Evolutionary conservation across 2,888 invertebrate species (phyloP).

Genomic region (Agonopterix heracliana): DNA sequence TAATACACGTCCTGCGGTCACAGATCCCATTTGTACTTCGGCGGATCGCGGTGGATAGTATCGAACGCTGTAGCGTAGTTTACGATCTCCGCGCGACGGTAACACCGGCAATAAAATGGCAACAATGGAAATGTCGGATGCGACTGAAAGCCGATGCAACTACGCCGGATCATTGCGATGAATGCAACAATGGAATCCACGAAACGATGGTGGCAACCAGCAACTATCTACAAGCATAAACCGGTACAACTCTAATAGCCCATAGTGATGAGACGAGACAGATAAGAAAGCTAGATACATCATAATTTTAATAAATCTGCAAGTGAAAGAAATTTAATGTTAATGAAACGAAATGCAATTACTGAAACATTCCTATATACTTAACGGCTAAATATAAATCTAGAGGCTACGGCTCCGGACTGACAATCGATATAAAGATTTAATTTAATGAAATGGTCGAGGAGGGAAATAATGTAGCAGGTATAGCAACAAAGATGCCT

Average conservation of each 20-base stretch:
- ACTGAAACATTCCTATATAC: slow-evolving; percentile 22
- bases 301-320: slow-evolving; percentile 19
- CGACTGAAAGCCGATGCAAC: slow-evolving; percentile 66
- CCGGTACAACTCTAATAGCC: slow-evolving; percentile 42
- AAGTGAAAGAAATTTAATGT: slow-evolving; percentile 20
- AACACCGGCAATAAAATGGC: slow-evolving; percentile 73
- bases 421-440: slow-evolving; percentile 20
- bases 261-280: slow-evolving; percentile 24
- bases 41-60: slow-evolving; percentile 57
- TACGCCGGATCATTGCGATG: slow-evolving; percentile 66
- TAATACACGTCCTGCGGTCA: slow-evolving; percentile 65
- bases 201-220: slow-evolving; percentile 66
- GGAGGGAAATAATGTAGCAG: slow-evolving; percentile 17
- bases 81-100: slow-evolving; percentile 68
- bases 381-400: slow-evolving; percentile 13
- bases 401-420: slow-evolving; percentile 11
- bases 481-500: slow-evolving; percentile 18
- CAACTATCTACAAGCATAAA: slow-evolving; percentile 64
- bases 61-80: slow-evolving; percentile 65
- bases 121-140: slow-evolving; percentile 73
- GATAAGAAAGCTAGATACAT: background rate
- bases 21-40: slow-evolving; percentile 57
- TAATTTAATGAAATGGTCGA: slow-evolving; percentile 19
- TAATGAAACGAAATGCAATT: slow-evolving; percentile 26
- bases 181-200: slow-evolving; percentile 72